phyloP scores from a whole-genome alignment of 2,113 vertebrate species.

The Panurus biarmicus region DNA sequence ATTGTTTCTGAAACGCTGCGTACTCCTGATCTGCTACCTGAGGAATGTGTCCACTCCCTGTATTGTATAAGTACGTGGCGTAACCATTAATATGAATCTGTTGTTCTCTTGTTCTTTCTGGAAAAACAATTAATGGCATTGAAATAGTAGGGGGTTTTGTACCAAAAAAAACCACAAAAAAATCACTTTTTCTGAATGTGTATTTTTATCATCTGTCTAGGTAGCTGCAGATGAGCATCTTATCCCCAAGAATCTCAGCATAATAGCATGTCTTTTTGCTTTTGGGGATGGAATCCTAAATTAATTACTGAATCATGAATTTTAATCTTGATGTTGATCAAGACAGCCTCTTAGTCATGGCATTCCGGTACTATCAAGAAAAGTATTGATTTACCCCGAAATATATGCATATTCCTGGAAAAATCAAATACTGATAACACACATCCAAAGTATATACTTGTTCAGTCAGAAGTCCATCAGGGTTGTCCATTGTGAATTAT shows the following conservation, averaged over 20 bases:
- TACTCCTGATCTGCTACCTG: constrained; percentile 62
- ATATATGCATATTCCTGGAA: accelerated
- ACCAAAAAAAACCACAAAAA: not conserved
- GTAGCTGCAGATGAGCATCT: not conserved
- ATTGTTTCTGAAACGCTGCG: constrained; percentile 48
- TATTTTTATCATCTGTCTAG: not conserved
- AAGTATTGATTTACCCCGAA: not conserved
- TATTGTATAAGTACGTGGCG: not conserved
- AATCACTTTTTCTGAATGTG: not conserved
- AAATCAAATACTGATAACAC: not conserved
- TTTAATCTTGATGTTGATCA: not conserved
- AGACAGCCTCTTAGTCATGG: not conserved
- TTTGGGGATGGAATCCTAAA: not conserved
- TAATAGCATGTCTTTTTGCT: not conserved
- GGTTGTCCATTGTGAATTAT: not conserved
- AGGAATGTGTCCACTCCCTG: constrained; percentile 64
- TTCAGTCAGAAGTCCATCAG: not conserved
- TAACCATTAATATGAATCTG: not conserved
- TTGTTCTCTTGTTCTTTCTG: not conserved
- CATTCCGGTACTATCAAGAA: not conserved
- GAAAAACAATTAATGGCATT: not conserved
- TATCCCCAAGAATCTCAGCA: not conserved
- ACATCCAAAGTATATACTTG: not conserved
- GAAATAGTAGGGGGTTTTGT: not conserved
- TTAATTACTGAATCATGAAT: not conserved